These are phyloP conservation scores for Enchytraeus crypticus DNA, from an alignment of 2,888 invertebrate genomes.

Conservation along the genomic window DNA sequence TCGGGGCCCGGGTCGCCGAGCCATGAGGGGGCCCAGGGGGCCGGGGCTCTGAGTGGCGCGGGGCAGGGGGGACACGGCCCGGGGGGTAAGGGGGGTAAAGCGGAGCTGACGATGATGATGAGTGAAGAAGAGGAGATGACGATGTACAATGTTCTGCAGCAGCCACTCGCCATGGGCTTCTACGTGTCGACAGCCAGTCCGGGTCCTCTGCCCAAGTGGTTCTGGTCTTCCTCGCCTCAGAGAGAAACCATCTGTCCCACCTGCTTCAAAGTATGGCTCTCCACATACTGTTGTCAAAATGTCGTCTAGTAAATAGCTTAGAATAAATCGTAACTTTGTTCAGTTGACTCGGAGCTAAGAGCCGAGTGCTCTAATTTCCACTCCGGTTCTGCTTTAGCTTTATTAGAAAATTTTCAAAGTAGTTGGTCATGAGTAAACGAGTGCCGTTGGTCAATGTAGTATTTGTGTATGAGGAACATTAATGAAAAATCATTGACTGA, in stretches of 20 bases:
- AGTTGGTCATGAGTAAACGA: too few species aligned
- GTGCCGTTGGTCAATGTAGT: too few species aligned
- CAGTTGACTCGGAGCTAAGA: background rate
- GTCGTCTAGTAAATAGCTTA: background rate
- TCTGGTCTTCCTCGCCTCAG: conserved; percentile 90
- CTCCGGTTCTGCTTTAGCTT: too few species aligned
- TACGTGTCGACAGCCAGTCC: conserved; percentile 79
- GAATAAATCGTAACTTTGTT: background rate
- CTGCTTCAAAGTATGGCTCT: conserved; percentile 64
- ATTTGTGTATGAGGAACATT: too few species aligned
- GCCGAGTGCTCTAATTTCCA: too few species aligned
- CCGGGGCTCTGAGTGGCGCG: background rate
- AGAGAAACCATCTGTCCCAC: conserved; percentile 82
- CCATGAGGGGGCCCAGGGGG: background rate
- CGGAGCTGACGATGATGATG: background rate
- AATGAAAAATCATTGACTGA: too few species aligned
- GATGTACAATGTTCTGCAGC: conserved; percentile 63
- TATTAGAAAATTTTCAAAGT: too few species aligned
- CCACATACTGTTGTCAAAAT: background rate
- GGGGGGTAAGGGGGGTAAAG: background rate
- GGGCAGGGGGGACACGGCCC: background rate
- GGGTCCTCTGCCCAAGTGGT: conserved; percentile 50
- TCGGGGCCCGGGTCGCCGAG: conserved; percentile 15
- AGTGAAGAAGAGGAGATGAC: conserved; percentile 9
- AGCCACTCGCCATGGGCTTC: conserved; percentile 94